Base-by-base conservation (phyloP, 2,797 vertebrate species). In the Knipowitschia caucasica region DNA sequence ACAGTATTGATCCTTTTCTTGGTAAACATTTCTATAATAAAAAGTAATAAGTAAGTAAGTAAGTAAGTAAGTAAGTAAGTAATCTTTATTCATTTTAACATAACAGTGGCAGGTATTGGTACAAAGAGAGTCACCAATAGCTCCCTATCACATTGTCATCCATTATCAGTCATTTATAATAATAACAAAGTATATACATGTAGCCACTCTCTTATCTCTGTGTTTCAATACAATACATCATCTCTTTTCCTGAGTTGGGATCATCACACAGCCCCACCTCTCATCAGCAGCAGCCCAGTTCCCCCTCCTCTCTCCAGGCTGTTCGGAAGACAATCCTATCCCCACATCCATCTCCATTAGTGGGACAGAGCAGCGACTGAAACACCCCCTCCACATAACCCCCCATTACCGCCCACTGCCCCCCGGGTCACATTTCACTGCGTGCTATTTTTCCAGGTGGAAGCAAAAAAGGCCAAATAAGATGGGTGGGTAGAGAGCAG, bases 321-420 rank as follows among this genome's bases (percentile, higher is more conserved):
- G 71, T 79, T 82, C 27, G 52, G 78, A 65, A 88, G 83, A 88
- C 79, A 78, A 82, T 85, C 84, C 78, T 65, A 59, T 69, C 44
- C 73, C 75, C 58, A 67, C 84, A 90, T 92, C 82, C 80, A 89
- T 91, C 89, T 92, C 89, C 85, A 91, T 92, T 91, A 90, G 76
- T 2, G 40, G 73, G 85, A 84, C 80, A 69, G 75, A 27, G 47
- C 63, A 75, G 57, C 46, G 62, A 81, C 78, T 66, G 44, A 71
- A 56, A 62, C 56, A 36, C 68, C 71, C 67, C 64, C n/a, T 40
- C 23, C 49, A 27, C 39, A 4, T 17, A 11, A 47, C 43, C 36
- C 9, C 26, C 50, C 62, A 31, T 58, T 47, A 43, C 50, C 20
- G 14, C 49, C 52, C 50, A 15, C 45, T 56, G 20, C 40, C 7